Conservation (phyloP, 2,113 vertebrate species). For the Eurypyga helias region DNA sequence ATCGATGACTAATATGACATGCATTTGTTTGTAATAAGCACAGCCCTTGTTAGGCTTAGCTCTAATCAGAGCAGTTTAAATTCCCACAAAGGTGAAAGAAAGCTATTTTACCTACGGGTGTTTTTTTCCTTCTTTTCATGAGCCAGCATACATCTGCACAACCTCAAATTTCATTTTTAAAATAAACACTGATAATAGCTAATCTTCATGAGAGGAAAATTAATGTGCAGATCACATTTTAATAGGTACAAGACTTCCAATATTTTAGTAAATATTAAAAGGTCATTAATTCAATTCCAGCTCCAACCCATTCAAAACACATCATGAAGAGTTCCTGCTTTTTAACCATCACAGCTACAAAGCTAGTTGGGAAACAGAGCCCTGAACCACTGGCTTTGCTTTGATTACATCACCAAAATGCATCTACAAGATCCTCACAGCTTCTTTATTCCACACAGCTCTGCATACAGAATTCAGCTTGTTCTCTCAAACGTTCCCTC, state of each 20-base stretch:
- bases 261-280: not conserved
- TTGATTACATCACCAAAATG: accelerated
- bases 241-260: not conserved
- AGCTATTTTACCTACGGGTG: not conserved
- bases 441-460: not conserved
- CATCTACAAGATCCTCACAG: not conserved
- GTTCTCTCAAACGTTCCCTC: not conserved
- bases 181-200: not conserved
- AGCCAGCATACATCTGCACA: not conserved
- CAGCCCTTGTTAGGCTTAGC: not conserved
- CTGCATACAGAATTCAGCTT: not conserved
- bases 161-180: not conserved
- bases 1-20: not conserved
- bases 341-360: not conserved
- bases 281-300: not conserved
- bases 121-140: not conserved
- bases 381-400: not conserved
- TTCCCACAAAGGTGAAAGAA: not conserved
- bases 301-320: not conserved
- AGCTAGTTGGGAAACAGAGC: not conserved
- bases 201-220: not conserved
- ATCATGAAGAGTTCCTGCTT: not conserved
- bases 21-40: not conserved
- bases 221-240: not conserved
- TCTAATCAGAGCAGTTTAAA: not conserved